Evolutionary conservation across 2,888 invertebrate genomes (phyloP).

Genomic region (Nomada ruficornis): DNA sequence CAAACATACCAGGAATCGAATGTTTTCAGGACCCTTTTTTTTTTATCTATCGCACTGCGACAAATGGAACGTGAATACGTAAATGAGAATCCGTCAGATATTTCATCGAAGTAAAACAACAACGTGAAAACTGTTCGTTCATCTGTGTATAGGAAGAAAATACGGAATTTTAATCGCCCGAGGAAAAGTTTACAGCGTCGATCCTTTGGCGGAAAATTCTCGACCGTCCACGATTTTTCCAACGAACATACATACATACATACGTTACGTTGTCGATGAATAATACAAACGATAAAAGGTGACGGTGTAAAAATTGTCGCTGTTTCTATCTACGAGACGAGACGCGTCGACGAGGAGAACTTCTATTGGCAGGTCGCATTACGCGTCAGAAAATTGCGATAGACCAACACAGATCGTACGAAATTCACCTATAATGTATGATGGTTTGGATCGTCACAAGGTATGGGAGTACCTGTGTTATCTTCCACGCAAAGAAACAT

Average conservation of each 20-base stretch:
- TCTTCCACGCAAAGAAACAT: background rate
- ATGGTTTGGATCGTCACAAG: background rate
- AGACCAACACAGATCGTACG: background rate
- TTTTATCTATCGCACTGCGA: too few species aligned
- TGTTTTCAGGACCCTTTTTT: background rate
- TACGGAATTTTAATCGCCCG: conserved; percentile 46
- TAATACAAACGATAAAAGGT: conserved; percentile 39
- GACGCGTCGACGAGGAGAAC: background rate
- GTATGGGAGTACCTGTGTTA: background rate
- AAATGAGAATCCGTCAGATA: background rate
- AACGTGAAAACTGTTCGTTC: background rate
- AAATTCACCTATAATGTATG: conserved; percentile 31
- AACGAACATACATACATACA: background rate
- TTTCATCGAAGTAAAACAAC: conserved; percentile 13
- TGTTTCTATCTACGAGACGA: background rate
- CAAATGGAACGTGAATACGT: background rate
- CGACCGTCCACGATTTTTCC: conserved; percentile 25
- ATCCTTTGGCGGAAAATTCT: background rate
- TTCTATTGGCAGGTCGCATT: conserved; percentile 15
- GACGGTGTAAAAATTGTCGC: conserved; percentile 38
- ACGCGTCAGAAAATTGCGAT: conserved; percentile 24
- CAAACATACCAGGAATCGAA: background rate
- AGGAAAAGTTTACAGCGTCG: conserved; percentile 37
- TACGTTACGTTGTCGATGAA: conserved; percentile 41
- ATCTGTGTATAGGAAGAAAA: background rate